Evolutionary conservation across 2,113 vertebrate genomes (phyloP).

Genomic region (Pelusios castaneus): DNA sequence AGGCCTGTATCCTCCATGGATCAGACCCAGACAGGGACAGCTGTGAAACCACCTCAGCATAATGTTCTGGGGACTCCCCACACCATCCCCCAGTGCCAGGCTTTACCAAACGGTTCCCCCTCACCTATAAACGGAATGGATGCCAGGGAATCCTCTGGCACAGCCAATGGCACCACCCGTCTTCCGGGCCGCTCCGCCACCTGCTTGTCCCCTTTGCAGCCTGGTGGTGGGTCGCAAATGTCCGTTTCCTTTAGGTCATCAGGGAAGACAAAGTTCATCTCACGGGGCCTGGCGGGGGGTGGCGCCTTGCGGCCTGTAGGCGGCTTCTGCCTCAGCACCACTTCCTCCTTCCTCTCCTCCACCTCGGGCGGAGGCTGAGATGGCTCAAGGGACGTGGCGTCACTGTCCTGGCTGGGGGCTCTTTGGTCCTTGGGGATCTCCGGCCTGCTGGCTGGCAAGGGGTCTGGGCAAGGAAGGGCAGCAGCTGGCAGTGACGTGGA

Average conservation of each 20-base stretch:
- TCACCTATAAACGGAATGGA: slow-evolving; percentile 98
- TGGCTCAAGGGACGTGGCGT: not conserved
- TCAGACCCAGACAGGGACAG: too few species aligned
- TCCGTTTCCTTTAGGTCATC: slow-evolving; percentile 81
- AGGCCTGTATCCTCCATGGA: not conserved
- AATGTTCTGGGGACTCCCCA: not conserved
- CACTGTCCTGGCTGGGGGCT: slow-evolving; percentile 74
- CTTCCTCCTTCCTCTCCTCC: slow-evolving; percentile 80
- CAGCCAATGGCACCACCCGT: slow-evolving; percentile 81
- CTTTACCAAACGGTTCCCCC: slow-evolving; percentile 1
- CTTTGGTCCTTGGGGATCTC: slow-evolving; percentile 4
- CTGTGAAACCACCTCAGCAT: not conserved
- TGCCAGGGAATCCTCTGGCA: slow-evolving; percentile 92
- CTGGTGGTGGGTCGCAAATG: slow-evolving; percentile 13
- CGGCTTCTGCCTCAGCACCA: slow-evolving; percentile 93
- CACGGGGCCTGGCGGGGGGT: slow-evolving; percentile 68
- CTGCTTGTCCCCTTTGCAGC: slow-evolving; percentile 55
- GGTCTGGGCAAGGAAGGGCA: not conserved
- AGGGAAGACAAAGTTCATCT: slow-evolving; percentile 86
- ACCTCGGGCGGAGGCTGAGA: slow-evolving; percentile 69
- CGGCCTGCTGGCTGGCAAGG: rapidly evolving
- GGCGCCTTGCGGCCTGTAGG: slow-evolving; percentile 87
- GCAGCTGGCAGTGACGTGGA: not conserved
- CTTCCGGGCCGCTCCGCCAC: slow-evolving; percentile 68
- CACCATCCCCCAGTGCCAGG: not conserved